Base-by-base conservation (phyloP, 2,113 vertebrate species). In the Pao palembangensis region DNA sequence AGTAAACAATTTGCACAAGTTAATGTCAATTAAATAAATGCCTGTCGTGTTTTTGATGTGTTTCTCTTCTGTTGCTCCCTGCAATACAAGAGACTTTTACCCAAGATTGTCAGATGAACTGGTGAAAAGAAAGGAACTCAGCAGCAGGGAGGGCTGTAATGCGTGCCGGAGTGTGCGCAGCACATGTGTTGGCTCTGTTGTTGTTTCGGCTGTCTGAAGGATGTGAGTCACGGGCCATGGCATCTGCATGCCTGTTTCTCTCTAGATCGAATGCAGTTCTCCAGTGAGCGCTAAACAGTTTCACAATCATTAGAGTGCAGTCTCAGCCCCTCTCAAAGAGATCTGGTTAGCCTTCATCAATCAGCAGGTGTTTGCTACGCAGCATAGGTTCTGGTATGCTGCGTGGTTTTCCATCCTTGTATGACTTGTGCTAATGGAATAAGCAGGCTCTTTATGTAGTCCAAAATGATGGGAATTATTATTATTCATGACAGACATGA, bases 281-380 rank as follows among this genome's bases (percentile, higher is more conserved):
- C 75, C 69, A 60, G 61, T 87, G 85, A 72, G 61, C 23, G 69
- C 71, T 79, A 85, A 82, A 86, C 67, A 65, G 82, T 74, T 85
- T 38, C 75, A 48, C 56, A 15, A 90, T 88, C 81, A 71, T 88
- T 90, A 82, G 44, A 51, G 51, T 73, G 68, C 46, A 23, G 75
- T 69, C 58, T 68, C 51, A 55, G 51, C 14, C 61, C 55, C 55
- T 62, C 61, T 73, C 68, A 77, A 74, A 67, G 71, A 61, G 51
- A 52, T 49, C 48, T 16, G 17, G 62, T 49, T 50, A 23, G 51
- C 74, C 65, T 73, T 47, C 60, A 55, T 53, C 54, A 48, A 61
- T 65, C 63, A 61, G 53, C 70, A 15, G 69, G 72, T 72, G 55
- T 51, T 64, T 70, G 78, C 71, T 72, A 69, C 79, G 76, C 71